Conservation (phyloP, 2,888 invertebrate species). For the Amblyjoppa fuscipennis region DNA sequence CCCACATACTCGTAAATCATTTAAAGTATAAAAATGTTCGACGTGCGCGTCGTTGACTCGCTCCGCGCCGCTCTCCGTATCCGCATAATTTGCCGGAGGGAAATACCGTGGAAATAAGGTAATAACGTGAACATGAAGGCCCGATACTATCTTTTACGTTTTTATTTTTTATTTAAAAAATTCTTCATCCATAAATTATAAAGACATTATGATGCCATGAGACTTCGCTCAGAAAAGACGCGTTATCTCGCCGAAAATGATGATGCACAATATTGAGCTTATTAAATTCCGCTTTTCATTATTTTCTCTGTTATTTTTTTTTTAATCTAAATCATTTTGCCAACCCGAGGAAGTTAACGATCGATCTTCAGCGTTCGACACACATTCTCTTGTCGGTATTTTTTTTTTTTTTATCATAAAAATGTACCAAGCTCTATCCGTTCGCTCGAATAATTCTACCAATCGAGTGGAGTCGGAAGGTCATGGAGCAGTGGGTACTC, state of each 20-base stretch:
- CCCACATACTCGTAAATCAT: slow-evolving; percentile 40
- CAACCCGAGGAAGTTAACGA: not conserved
- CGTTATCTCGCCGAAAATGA: not conserved
- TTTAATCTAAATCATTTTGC: not conserved
- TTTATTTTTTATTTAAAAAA: not conserved
- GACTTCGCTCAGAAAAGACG: not conserved
- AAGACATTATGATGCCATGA: not conserved
- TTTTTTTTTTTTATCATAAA: not conserved
- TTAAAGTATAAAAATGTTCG: slow-evolving; percentile 48
- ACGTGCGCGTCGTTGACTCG: not conserved
- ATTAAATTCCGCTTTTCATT: not conserved
- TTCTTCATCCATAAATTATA: not conserved
- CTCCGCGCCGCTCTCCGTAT: not conserved
- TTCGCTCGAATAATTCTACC: not conserved
- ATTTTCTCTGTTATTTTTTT: not conserved
- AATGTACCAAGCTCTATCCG: not conserved
- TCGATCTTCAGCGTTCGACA: not conserved
- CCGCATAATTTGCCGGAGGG: not conserved
- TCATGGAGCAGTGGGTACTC: not conserved
- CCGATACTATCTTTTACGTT: not conserved
- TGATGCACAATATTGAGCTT: not conserved
- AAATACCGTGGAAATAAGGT: not conserved
- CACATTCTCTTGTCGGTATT: not conserved
- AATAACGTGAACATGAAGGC: not conserved
- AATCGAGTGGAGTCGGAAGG: not conserved